Evolutionary conservation across 2,888 invertebrate species (phyloP).

Genomic region (Slavum lentiscoides): DNA sequence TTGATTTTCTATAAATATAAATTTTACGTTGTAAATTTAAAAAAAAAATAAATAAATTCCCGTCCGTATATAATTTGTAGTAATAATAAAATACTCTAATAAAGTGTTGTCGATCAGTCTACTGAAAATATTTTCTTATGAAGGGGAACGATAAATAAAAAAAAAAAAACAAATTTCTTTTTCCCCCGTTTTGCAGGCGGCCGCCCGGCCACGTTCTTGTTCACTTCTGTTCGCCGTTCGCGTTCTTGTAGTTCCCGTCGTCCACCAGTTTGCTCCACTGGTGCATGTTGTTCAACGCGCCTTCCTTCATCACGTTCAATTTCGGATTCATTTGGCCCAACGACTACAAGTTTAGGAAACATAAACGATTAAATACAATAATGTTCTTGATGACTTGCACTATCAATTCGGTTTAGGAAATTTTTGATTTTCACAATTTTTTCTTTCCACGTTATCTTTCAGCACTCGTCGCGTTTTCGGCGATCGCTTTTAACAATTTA

Average conservation of each 20-base stretch:
- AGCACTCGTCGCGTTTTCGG: too few relatives aligned
- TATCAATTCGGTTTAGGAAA: too few relatives aligned
- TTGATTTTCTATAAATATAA: neutral
- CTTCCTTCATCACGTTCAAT: constrained; percentile 61
- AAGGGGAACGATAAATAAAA: neutral
- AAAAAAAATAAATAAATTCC: neutral
- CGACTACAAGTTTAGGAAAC: constrained; percentile 58
- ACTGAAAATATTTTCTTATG: neutral
- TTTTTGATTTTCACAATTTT: too few relatives aligned
- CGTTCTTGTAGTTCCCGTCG: constrained; percentile 30
- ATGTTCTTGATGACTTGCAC: too few relatives aligned
- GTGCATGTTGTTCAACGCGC: constrained; percentile 61
- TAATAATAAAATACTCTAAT: constrained; percentile 12
- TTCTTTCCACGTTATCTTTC: too few relatives aligned
- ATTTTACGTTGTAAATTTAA: neutral
- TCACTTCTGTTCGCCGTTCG: constrained; percentile 25
- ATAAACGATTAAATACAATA: too few relatives aligned
- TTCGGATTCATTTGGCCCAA: constrained; percentile 61
- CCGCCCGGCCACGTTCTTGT: neutral
- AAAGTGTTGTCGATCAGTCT: constrained; percentile 16
- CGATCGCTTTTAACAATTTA: too few relatives aligned
- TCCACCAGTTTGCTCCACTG: constrained; percentile 60
- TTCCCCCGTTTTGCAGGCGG: neutral
- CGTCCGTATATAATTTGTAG: too few relatives aligned
- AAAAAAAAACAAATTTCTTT: neutral